phyloP scores from a whole-genome alignment of 1,140 invertebrate species.

The Ectropis grisescens region DNA sequence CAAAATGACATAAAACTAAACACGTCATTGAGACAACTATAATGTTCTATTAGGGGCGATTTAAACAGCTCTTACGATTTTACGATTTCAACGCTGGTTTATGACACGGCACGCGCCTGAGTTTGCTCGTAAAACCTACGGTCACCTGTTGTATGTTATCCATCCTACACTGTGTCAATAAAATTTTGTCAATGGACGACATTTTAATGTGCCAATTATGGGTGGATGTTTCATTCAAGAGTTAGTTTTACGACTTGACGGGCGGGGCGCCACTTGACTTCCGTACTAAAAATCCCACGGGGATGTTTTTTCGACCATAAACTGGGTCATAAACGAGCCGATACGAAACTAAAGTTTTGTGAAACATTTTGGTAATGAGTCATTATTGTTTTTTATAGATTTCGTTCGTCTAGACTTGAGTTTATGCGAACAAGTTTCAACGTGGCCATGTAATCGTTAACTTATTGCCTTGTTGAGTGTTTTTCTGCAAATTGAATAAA shows the following conservation, averaged over 20 bases:
- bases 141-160: conserved; percentile 47
- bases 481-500: no score
- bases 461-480: no score
- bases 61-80: conserved; percentile 37
- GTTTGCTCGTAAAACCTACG: conserved; percentile 41
- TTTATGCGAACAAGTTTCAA: no score
- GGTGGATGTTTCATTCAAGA: conserved; percentile 32
- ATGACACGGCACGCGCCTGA: conserved; percentile 27
- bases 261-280: conserved; percentile 1
- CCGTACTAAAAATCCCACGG: conserved; percentile 4
- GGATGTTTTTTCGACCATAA: no score
- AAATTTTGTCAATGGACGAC: conserved; percentile 38
- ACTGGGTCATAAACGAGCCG: background rate
- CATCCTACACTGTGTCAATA: conserved; percentile 31
- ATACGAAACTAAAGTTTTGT: background rate
- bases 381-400: no score
- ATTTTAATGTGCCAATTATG: conserved; percentile 39
- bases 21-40: conserved; percentile 27
- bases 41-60: conserved; percentile 36
- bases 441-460: no score
- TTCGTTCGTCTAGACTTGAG: no score
- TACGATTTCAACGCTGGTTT: conserved; percentile 33
- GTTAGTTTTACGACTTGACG: conserved; percentile 14
- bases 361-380: background rate
- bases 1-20: conserved; percentile 28